phyloP scores from a whole-genome alignment of 1,140 invertebrate species.

The Uloborus diversus region DNA sequence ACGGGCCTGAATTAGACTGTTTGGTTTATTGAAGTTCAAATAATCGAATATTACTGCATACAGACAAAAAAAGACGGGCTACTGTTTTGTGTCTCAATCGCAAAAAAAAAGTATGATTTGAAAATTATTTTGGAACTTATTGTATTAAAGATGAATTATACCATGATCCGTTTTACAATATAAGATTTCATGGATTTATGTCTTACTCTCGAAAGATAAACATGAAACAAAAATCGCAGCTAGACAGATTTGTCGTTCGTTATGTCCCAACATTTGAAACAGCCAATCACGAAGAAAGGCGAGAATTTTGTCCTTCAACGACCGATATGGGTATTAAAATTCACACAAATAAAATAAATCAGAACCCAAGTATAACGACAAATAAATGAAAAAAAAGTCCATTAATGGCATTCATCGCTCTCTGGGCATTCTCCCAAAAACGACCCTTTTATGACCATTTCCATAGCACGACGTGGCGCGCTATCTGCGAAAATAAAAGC shows the following conservation, averaged over 20 bases:
- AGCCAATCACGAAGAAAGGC: not conserved
- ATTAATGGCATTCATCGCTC: slow-evolving; percentile 18
- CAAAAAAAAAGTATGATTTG: no score
- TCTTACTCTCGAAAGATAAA: not conserved
- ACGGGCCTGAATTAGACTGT: no score
- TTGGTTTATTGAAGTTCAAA: no score
- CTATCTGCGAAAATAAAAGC: slow-evolving; percentile 33
- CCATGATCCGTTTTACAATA: not conserved
- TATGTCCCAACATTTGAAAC: not conserved
- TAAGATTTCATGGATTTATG: not conserved
- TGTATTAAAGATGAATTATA: no score
- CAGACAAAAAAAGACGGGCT: no score
- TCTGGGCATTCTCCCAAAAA: slow-evolving; percentile 11
- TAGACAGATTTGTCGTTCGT: not conserved
- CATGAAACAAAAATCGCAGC: not conserved
- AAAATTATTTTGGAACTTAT: no score
- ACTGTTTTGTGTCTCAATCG: no score
- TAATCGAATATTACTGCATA: no score
- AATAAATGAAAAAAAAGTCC: not conserved
- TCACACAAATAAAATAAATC: not conserved
- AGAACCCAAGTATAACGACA: not conserved
- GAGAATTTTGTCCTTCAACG: not conserved
- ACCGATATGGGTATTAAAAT: not conserved
- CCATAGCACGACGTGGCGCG: not conserved
- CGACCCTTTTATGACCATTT: slow-evolving; percentile 24